These are phyloP conservation scores for Epicampocera succincta DNA, from an alignment of 2,888 invertebrate genomes.

Conservation along the genomic window DNA sequence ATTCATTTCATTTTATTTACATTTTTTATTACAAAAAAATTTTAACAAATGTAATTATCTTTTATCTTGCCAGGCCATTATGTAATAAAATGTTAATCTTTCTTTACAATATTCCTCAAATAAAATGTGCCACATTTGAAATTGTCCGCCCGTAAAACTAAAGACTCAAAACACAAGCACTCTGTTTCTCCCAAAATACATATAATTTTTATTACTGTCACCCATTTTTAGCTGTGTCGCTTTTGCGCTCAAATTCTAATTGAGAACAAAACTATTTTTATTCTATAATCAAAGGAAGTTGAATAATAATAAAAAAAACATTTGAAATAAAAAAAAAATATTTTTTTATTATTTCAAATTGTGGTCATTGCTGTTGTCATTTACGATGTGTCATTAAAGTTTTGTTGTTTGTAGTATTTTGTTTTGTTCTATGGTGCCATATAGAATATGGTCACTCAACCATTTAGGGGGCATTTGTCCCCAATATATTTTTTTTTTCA, in stretches of 20 bases:
- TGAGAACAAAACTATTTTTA: conserved; percentile 34
- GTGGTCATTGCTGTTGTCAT: conserved; percentile 47
- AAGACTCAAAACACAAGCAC: conserved; percentile 23
- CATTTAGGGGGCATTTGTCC: conserved; percentile 63
- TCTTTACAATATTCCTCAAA: neutral
- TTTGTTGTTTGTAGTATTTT: conserved; percentile 12
- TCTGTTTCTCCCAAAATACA: neutral
- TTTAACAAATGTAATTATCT: no score
- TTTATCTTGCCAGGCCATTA: neutral
- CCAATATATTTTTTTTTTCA: conserved; percentile 46
- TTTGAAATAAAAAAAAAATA: conserved; percentile 20
- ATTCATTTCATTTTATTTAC: no score
- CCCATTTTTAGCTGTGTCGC: conserved; percentile 16
- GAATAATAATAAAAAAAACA: conserved; percentile 42
- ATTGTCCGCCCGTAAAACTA: conserved; percentile 1
- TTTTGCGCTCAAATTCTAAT: conserved; percentile 14
- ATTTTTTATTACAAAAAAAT: no score
- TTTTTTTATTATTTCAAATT: conserved; percentile 43
- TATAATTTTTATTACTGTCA: conserved; percentile 19
- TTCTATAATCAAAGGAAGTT: conserved; percentile 57
- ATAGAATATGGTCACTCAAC: conserved; percentile 60
- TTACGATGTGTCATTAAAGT: conserved; percentile 34
- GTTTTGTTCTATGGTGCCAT: conserved; percentile 4
- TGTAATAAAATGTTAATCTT: neutral
- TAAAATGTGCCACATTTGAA: neutral